Evolutionary conservation across 1,140 invertebrate species (phyloP), one percentile per base, ranked within the genome.

Genomic region (Tribolium madens): DNA sequence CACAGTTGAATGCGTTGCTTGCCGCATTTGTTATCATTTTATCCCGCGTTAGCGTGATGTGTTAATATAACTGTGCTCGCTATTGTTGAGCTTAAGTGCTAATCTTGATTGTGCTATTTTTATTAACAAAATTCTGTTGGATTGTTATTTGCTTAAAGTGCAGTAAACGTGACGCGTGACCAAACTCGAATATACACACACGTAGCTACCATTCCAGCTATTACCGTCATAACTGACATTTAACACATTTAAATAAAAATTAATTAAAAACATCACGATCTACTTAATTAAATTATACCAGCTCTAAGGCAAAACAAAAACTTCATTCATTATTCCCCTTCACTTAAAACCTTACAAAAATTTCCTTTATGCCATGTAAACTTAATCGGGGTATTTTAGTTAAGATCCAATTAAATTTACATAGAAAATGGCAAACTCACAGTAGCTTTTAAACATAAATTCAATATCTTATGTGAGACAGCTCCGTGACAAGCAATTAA

Each of bases 41-140:
- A 72, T 50, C 21, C 70, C n/a, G 46, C 46, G 70, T 72, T 72
- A 52, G 70, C 70, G 70, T 72, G 70, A 72, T 72, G 70, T 72
- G 70, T 72, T 72, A 72, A 72, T 72, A 72, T 72, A 15, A 72
- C 17, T 50, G 70, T 72, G 26, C 6, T 46, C 14, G 46, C 50
- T 72, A 72, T 72, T 72, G 70, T 26, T 72, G 50, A 72, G n/a
- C 70, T 72, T 52, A 72, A 72, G 70, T 33, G 70, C 46, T 72
- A 72, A 72, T 72, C 70, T 52, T 52, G 70, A 72, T 72, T 52
- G 70, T 26, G 50, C 70, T 72, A 72, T 72, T 72, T 72, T 72
- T 72, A 33, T 52, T 52, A 26, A 50, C 12, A 52, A 72, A 52
- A 72, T 14, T 50, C 18, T 10, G 21, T 72, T 26, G 17, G 17